phyloP scores from a whole-genome alignment of 64 coral and sea anemone genomes.

The Astreopora myriophthalma region DNA sequence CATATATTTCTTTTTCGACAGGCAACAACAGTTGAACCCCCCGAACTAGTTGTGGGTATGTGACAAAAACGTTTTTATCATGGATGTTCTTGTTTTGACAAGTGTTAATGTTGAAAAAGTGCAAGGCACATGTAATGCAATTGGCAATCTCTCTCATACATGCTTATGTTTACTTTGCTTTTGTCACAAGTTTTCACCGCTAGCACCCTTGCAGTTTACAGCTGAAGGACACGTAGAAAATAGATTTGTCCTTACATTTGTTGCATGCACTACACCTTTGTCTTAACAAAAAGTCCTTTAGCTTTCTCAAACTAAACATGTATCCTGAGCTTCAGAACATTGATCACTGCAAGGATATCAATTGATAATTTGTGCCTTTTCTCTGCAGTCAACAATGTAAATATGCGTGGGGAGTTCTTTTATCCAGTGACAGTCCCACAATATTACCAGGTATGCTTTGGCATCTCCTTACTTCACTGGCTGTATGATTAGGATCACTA shows the following conservation, averaged over 20 bases:
- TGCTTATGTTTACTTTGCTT: no score
- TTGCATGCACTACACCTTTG: no score
- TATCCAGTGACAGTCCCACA: neutral
- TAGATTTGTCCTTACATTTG: no score
- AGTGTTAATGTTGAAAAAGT: neutral
- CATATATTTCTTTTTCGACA: neutral
- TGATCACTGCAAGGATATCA: neutral
- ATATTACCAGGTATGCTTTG: neutral
- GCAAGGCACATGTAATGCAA: no score
- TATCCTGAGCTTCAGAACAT: neutral
- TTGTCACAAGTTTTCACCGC: no score
- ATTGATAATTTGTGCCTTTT: neutral
- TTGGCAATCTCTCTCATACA: no score
- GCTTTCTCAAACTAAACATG: no score
- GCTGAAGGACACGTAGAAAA: no score
- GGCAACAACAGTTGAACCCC: neutral
- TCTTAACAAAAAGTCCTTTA: no score
- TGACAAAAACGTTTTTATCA: no score
- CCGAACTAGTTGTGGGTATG: conserved; percentile 27
- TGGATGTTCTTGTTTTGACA: neutral
- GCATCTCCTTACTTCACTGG: neutral
- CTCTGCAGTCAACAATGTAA: neutral
- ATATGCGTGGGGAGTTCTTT: neutral
- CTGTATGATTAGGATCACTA: no score
- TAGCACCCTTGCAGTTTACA: no score